Base-by-base conservation (phyloP, 1,140 invertebrate species). In the Drosophila obscura region DNA sequence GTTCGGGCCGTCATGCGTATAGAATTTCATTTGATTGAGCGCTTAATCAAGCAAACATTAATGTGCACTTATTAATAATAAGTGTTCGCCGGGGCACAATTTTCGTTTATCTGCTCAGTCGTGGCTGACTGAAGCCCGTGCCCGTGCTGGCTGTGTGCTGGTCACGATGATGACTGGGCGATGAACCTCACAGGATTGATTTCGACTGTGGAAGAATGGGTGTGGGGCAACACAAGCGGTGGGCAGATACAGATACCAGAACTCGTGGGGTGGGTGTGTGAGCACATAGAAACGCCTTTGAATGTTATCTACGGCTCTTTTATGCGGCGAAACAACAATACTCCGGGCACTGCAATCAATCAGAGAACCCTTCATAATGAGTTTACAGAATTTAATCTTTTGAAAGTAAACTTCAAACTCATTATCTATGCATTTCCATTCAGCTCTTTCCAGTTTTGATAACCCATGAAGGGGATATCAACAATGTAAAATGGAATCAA, bases 1-100 rank as follows among this genome's bases (percentile, higher is more conserved):
- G 77, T 64, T 63, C 43, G 62, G 65, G 41, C 71, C 61, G 72
- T 80, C 83, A 88, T 87, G 83, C 83, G 83, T 82, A 83, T 87
- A 88, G 83, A 88, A 88, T 87, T 87, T 87, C 83, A 71, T 87
- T 87, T 87, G 83, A 87, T 87, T 87, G 83, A 87, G 79, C 83
- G 83, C 76, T 83, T 82, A 87, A 87, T 87, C 83, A 88, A 87
- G 83, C 83, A 80, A 87, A 88, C 83, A 87, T 82, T 88, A 87
- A 83, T 87, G 79, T 82, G 83, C 83, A 88, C 83, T 88, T 85
- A 85, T 78, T 85, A 85, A 85, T 81, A 85, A 85, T 85, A 85
- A 85, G 77, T 81, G 82, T 68, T 71, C 44, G 50, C 19, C 26
- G 35, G 64, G 51, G 63, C 61, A 67, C 48, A 39, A 11, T 58